Conservation (phyloP, 2,797 vertebrate genomes). For the Uromys caudimaculatus region DNA sequence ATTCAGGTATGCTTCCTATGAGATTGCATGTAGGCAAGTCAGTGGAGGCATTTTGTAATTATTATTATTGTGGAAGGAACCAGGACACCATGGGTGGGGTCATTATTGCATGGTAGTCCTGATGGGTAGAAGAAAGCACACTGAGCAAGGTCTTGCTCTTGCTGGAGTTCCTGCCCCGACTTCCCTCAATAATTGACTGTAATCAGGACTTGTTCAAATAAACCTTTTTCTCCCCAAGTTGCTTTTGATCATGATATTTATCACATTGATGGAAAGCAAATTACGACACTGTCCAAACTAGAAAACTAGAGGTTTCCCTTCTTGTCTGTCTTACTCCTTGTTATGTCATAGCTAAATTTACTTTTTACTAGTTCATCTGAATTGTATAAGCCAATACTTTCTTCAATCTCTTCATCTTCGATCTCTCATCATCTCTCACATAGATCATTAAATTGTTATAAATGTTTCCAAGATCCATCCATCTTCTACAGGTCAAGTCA, state of each 20-base stretch:
- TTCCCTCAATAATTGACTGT: too few species aligned
- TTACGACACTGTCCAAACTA: background rate
- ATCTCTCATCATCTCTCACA: background rate
- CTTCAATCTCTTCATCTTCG: background rate
- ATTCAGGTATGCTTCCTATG: background rate
- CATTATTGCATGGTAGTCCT: too few species aligned
- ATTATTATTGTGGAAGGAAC: background rate
- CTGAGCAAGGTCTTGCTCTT: too few species aligned
- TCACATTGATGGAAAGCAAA: background rate
- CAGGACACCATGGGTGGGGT: too few species aligned
- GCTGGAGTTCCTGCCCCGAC: too few species aligned
- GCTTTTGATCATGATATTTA: background rate
- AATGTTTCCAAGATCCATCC: background rate
- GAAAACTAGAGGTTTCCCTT: background rate
- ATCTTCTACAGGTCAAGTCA: background rate
- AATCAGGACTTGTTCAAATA: background rate
- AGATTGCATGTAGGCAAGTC: background rate
- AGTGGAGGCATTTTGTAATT: background rate
- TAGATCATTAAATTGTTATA: background rate
- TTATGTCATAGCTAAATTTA: background rate
- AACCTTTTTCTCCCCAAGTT: background rate
- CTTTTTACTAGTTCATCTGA: background rate
- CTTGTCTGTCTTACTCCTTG: background rate
- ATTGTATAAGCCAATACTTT: background rate
- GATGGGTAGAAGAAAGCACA: too few species aligned